These are phyloP conservation scores for Epinephelus moara DNA, from an alignment of 2,113 vertebrate genomes.

Conservation along the genomic window DNA sequence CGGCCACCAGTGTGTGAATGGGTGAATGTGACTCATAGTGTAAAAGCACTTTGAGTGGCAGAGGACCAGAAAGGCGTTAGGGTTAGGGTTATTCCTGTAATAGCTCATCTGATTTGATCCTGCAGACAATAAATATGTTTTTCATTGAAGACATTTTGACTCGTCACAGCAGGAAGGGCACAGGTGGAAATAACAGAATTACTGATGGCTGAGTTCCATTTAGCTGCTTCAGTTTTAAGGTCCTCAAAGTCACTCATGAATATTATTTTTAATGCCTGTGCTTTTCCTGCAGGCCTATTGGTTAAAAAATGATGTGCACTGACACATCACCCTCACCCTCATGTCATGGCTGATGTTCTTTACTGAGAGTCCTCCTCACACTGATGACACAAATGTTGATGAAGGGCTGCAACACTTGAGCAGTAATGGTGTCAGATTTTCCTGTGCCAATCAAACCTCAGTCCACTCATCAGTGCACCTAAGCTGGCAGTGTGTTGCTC, in stretches of 20 bases:
- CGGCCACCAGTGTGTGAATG: no score
- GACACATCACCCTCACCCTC: not conserved
- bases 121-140: not conserved
- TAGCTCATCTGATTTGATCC: not conserved
- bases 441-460: slow-evolving; percentile 8
- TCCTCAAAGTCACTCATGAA: not conserved
- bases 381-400: not conserved
- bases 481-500: not conserved
- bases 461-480: slow-evolving; percentile 6
- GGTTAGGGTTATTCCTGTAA: no score
- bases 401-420: not conserved
- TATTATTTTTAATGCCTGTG: not conserved
- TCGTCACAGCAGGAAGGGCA: not conserved
- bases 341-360: not conserved
- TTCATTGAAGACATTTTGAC: not conserved
- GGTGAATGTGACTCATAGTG: no score
- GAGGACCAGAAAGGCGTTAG: no score
- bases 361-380: not conserved
- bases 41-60: no score
- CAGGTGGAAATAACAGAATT: not conserved
- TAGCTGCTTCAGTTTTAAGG: not conserved
- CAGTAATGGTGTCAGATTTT: not conserved
- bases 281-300: not conserved
- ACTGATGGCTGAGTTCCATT: not conserved
- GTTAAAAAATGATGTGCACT: not conserved